A percentile compares a stretch with the other conserved stretches of the same genome.
Evolutionary conservation across 2,113 vertebrate species (phyloP).

Genomic region (Kobus ellipsiprymnus): DNA sequence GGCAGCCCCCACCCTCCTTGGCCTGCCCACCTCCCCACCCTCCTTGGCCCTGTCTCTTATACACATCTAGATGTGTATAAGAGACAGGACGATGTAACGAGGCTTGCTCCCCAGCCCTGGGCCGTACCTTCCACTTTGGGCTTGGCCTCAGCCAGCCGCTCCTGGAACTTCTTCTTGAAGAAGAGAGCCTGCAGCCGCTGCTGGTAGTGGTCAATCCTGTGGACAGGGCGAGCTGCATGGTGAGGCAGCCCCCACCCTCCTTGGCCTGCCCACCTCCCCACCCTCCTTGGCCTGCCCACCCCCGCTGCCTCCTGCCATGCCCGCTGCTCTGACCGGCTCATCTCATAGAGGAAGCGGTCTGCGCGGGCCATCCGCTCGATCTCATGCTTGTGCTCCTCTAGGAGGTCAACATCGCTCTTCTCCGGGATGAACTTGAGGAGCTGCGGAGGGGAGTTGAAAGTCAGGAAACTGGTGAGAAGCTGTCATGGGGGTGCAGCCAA

Average conservation of each 20-base stretch:
- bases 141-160: constrained; percentile 91
- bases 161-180: constrained; percentile 97
- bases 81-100: too few relatives aligned
- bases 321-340: constrained; percentile 89
- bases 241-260: not conserved
- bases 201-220: constrained; percentile 95
- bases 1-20: not conserved
- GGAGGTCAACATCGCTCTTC: constrained; percentile 94
- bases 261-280: not conserved
- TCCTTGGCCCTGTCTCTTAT: too few relatives aligned
- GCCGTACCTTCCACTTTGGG: constrained; percentile 92
- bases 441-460: constrained; percentile 70
- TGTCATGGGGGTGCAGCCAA: rapidly evolving
- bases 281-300: not conserved
- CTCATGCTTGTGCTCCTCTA: constrained; percentile 98
- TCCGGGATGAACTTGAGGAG: constrained; percentile 96
- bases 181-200: constrained; percentile 94
- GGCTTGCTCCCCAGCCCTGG: not conserved
- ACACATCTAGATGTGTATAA: too few relatives aligned
- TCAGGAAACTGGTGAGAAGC: not conserved
- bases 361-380: constrained; percentile 98
- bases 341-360: constrained; percentile 97
- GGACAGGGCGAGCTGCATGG: not conserved
- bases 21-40: not conserved
- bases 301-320: rapidly evolving